Base-by-base conservation (phyloP, 92 coral and sea anemone genomes). In the Palythoa grandis region DNA sequence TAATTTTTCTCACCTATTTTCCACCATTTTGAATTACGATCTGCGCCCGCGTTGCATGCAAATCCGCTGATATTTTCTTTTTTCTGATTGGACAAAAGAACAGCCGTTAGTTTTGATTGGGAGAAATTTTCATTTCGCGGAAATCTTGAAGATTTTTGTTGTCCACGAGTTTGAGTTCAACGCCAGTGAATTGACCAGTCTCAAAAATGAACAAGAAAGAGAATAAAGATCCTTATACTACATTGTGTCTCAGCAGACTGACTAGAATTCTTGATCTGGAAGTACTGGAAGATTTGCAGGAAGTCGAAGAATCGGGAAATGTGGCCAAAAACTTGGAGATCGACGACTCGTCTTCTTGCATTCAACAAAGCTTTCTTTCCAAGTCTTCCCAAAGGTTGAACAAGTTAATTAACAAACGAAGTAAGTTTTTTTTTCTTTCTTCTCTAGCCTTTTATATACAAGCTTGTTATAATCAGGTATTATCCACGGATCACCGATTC, bases 241-340 rank as follows among this genome's bases (percentile, higher is more conserved):
- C 93, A 75, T 92, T 92, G 43, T 92, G 95, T 58, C 89, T 95
- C 13, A 94, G 98, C 38, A 83, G 94, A 88, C 90, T 95, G 61
- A 91, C 97, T 4, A 84, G 97, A 84, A 76, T 95, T 43, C 90
- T 95, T 71, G 98, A 95, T 88, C 72, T 95, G 14, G 93, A 91
- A 68, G 87, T 95, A 77, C 87, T 95, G 43, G 98, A 95, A 86
- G 95, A 93, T 52, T 65, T 95, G 53, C 98, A 95, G 80, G 92
- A 88, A 54, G 92, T 93, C 24, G 98, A 94, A 89, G 91, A 94
- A 40, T 86, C 92, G 50, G 92, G 92, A 11, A 89, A 93, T 86
- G 98, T 95, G 76, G 80, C 93, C 11, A 90, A 87, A 78, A 95
- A 95, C 71, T 88, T 95, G 70, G 98, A 93, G 50, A 75, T 92